phyloP scores from a whole-genome alignment of 1,140 invertebrate genomes.

The Bombus superbus region DNA sequence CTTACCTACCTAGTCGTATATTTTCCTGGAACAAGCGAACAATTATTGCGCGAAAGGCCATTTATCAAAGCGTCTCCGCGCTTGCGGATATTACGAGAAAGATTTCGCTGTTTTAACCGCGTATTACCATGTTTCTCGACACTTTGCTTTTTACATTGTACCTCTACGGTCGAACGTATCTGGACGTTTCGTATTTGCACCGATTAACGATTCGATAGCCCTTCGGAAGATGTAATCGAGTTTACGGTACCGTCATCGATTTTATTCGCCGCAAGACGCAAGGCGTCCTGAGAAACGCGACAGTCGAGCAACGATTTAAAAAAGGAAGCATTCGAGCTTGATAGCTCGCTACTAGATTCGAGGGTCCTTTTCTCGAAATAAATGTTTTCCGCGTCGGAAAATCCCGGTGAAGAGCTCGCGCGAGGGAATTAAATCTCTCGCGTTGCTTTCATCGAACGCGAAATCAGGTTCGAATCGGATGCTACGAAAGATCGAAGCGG shows the following conservation, averaged over 20 bases:
- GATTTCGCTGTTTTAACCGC: background rate
- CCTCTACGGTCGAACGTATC: no score
- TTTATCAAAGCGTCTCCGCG: constrained; percentile 31
- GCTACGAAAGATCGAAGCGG: background rate
- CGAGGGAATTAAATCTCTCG: background rate
- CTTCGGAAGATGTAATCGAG: background rate
- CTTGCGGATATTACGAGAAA: background rate
- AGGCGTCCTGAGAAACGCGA: background rate
- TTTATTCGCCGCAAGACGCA: background rate
- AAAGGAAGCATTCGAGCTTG: background rate
- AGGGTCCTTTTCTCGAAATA: background rate
- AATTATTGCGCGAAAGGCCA: constrained; percentile 33
- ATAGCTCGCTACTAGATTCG: background rate
- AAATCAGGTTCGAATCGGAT: background rate
- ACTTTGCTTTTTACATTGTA: background rate
- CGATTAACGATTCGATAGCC: background rate
- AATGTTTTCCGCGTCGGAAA: background rate
- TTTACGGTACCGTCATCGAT: background rate
- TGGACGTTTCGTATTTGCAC: background rate
- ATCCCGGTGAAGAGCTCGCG: no score
- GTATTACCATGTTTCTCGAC: background rate
- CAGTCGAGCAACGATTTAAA: background rate
- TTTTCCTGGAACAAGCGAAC: constrained; percentile 14
- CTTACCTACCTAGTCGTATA: constrained; percentile 36
- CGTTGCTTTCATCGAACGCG: background rate